phyloP scores from a whole-genome alignment of 2,797 vertebrate species.

The Neosilurus hyrtlii region DNA sequence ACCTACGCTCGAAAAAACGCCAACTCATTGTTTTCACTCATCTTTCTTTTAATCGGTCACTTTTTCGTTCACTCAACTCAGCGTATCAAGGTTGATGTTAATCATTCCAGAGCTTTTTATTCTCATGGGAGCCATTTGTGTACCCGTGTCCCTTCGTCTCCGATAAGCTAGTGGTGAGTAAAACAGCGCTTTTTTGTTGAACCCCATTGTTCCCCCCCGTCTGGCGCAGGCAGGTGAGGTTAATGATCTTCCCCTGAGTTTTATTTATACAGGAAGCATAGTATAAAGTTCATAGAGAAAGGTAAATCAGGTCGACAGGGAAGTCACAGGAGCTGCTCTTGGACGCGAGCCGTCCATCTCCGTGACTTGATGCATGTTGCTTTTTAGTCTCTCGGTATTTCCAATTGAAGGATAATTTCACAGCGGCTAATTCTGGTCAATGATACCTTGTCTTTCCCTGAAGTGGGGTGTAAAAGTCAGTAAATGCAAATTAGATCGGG shows the following conservation, averaged over 20 bases:
- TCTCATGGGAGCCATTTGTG: not conserved
- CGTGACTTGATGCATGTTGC: constrained; percentile 40
- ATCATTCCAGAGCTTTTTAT: constrained; percentile 4
- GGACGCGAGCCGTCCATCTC: constrained; percentile 32
- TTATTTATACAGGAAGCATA: constrained; percentile 25
- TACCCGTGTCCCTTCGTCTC: not conserved
- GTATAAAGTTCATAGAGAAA: constrained; percentile 36
- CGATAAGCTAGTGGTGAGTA: not conserved
- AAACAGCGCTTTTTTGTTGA: not conserved
- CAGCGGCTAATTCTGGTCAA: constrained; percentile 48
- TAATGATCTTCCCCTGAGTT: constrained; percentile 47
- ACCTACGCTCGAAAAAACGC: not conserved
- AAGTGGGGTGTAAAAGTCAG: constrained; percentile 1
- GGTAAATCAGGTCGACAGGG: constrained; percentile 35
- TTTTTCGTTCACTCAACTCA: not conserved
- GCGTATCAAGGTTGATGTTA: not conserved
- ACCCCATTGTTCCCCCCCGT: constrained; percentile 11
- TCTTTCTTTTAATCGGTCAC: not conserved
- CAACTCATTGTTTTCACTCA: not conserved
- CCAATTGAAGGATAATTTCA: constrained; percentile 48
- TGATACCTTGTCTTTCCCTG: constrained; percentile 41
- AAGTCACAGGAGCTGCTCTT: constrained; percentile 44
- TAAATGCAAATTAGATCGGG: constrained; percentile 26
- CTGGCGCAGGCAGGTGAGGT: constrained; percentile 26
- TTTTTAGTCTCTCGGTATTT: constrained; percentile 41